These are phyloP conservation scores for Parthenolecanium corni DNA, from an alignment of 2,888 invertebrate species.

Conservation along the genomic window DNA sequence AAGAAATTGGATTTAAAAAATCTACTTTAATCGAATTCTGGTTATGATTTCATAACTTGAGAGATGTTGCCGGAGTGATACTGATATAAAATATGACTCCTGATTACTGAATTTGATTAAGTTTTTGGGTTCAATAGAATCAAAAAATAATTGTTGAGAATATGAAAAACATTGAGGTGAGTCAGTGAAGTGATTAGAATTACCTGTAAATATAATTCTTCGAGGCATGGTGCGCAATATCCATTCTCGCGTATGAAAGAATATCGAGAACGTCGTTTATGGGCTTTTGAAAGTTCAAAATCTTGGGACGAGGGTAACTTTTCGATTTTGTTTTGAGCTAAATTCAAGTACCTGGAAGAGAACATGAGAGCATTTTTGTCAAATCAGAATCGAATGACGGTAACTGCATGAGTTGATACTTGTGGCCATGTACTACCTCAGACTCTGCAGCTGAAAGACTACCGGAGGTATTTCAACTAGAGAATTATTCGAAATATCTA, in stretches of 20 bases:
- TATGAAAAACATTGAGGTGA: too few species aligned
- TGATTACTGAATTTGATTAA: too few species aligned
- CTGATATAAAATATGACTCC: too few species aligned
- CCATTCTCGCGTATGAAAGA: conserved; percentile 35
- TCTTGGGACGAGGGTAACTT: conserved; percentile 49
- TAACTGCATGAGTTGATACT: background rate
- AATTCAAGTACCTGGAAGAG: conserved; percentile 56
- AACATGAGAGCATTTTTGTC: background rate
- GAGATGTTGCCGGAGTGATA: too few species aligned
- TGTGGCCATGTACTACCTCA: conserved; percentile 42
- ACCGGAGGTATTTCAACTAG: conserved; percentile 65
- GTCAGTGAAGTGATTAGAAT: too few species aligned
- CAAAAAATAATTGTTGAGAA: too few species aligned
- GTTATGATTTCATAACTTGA: too few species aligned
- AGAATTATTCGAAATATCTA: conserved; percentile 85
- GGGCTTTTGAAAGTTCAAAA: conserved; percentile 35
- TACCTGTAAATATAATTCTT: conserved; percentile 78
- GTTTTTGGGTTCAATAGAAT: too few species aligned
- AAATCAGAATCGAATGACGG: too few species aligned
- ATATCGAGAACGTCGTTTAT: conserved; percentile 32
- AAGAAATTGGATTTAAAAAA: too few species aligned
- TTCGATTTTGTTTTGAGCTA: conserved; percentile 79
- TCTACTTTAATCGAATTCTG: too few species aligned
- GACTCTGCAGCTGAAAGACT: conserved; percentile 70
- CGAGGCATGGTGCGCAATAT: conserved; percentile 65